Evolutionary conservation across 2,797 vertebrate species (phyloP).

Genomic region (Microcaecilia unicolor): DNA sequence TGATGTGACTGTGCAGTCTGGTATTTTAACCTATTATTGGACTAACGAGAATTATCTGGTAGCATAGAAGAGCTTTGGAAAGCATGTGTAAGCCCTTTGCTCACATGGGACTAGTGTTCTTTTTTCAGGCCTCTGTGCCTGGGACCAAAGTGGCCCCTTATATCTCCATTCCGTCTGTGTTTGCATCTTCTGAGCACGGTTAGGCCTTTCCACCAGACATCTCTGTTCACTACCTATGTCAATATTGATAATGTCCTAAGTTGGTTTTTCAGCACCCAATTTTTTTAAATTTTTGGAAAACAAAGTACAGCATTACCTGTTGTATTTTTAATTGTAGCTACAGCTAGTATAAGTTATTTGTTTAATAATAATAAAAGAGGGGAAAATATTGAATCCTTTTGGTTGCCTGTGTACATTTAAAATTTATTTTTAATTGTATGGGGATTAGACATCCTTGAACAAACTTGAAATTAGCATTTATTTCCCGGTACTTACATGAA

Average conservation of each 20-base stretch:
- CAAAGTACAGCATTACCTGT: neutral
- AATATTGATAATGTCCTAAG: neutral
- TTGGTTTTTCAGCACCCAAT: neutral
- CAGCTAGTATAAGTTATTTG: slow-evolving; percentile 38
- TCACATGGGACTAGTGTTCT: too few relatives aligned
- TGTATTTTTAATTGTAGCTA: slow-evolving; percentile 6
- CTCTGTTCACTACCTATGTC: neutral
- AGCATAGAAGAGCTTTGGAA: too few relatives aligned
- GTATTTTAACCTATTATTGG: too few relatives aligned
- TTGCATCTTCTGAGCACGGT: too few relatives aligned
- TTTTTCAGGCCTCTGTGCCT: too few relatives aligned
- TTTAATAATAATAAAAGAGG: slow-evolving; percentile 15
- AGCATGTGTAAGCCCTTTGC: too few relatives aligned
- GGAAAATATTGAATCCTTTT: slow-evolving; percentile 4
- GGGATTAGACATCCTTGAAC: slow-evolving; percentile 41
- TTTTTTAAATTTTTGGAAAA: too few relatives aligned
- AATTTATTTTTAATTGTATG: slow-evolving; percentile 26
- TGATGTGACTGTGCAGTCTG: too few relatives aligned
- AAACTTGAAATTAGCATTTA: slow-evolving; percentile 33
- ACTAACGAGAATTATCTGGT: too few relatives aligned
- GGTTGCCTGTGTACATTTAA: slow-evolving; percentile 29
- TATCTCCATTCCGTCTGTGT: too few relatives aligned
- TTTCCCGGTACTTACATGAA: slow-evolving; percentile 68
- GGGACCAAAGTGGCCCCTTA: too few relatives aligned
- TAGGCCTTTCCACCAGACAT: too few relatives aligned